Conservation (phyloP, 2,888 invertebrate species). For the Eucera pruinosa region DNA sequence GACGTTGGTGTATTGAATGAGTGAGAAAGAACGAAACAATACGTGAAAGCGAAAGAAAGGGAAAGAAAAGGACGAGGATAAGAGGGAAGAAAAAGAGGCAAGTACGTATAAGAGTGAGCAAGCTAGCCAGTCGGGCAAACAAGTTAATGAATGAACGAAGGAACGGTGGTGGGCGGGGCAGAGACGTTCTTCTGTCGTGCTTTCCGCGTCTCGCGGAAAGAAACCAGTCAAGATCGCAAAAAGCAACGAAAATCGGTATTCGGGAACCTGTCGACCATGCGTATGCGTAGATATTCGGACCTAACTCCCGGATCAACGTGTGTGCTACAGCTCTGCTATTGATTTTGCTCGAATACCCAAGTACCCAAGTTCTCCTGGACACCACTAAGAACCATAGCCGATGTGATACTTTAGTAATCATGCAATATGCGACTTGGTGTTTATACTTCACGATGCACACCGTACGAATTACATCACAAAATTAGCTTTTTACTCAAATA, state of each 20-base stretch:
- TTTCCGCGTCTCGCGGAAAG: conserved; percentile 39
- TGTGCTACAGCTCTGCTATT: conserved; percentile 30
- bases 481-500: no score
- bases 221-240: conserved; percentile 10
- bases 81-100: not conserved
- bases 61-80: not conserved
- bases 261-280: conserved; percentile 5
- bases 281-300: conserved; percentile 39
- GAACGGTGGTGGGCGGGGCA: conserved; percentile 50
- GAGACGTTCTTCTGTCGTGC: conserved; percentile 47
- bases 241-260: conserved; percentile 28
- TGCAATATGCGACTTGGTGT: not conserved
- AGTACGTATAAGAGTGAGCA: conserved; percentile 8
- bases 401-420: conserved; percentile 15
- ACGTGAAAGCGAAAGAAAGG: not conserved
- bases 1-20: not conserved
- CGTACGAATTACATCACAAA: not conserved
- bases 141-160: conserved; percentile 71
- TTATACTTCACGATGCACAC: not conserved
- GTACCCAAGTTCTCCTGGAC: conserved; percentile 18
- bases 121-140: conserved; percentile 37
- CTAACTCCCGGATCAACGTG: conserved; percentile 34
- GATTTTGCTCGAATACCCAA: conserved; percentile 41
- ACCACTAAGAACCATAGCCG: not conserved
- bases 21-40: conserved; percentile 7